Conservation (phyloP, 2,888 invertebrate genomes). For the Melanotus villosus region DNA sequence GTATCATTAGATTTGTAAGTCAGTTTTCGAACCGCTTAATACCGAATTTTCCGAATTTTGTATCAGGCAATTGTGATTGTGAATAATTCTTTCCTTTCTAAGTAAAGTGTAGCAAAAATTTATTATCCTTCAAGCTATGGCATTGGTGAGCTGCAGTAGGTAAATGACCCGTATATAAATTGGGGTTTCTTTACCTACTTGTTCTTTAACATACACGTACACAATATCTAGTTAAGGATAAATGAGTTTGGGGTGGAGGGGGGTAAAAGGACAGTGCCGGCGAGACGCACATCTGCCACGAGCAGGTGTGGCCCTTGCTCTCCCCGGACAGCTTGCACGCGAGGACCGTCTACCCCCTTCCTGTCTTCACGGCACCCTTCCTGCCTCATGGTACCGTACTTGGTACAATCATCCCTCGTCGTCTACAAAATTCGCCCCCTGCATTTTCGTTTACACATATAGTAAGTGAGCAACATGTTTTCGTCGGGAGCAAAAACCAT, state of each 20-base stretch:
- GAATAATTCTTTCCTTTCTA: no score
- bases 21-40: no score
- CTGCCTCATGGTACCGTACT: background rate
- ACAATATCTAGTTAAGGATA: constrained; percentile 26
- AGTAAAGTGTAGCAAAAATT: no score
- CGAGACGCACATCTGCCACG: constrained; percentile 57
- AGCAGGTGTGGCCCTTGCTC: constrained; percentile 63
- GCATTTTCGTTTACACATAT: no score
- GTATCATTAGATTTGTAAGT: no score
- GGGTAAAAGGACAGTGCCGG: constrained; percentile 35
- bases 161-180: background rate
- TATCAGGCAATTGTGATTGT: no score
- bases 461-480: no score
- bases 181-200: background rate
- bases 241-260: constrained; percentile 27
- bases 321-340: constrained; percentile 66
- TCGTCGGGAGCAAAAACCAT: no score
- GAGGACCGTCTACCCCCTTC: constrained; percentile 46
- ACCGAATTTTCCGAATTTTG: no score
- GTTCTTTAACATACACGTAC: background rate
- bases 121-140: no score
- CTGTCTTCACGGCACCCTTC: constrained; percentile 29
- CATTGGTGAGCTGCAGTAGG: no score
- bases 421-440: no score
- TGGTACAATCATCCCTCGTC: constrained; percentile 10